Percentiles rank a stretch among this genome's conserved stretches.
These are phyloP conservation scores for Clivina fossor DNA, from an alignment of 2,888 invertebrate species.

Conservation along the genomic window DNA sequence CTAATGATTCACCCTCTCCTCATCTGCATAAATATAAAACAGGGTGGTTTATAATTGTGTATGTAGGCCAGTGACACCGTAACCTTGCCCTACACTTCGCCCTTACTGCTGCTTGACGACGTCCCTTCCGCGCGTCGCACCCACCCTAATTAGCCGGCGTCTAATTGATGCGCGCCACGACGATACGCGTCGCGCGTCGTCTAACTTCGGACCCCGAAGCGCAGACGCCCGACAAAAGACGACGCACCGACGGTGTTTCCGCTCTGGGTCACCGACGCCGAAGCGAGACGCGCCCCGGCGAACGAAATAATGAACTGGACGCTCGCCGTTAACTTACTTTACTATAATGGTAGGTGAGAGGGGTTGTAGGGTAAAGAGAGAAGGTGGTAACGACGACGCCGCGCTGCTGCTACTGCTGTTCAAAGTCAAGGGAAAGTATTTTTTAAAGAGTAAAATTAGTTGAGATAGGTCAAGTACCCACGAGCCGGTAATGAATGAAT, in stretches of 20 bases:
- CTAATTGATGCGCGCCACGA: neutral
- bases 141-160: too few relatives aligned
- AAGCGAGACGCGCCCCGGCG: too few relatives aligned
- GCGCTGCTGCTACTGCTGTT: slow-evolving; percentile 14
- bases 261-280: too few relatives aligned
- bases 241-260: too few relatives aligned
- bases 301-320: too few relatives aligned
- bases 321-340: slow-evolving; percentile 48
- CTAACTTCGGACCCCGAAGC: slow-evolving; percentile 53
- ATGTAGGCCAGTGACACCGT: neutral
- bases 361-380: slow-evolving; percentile 53
- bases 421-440: slow-evolving; percentile 53
- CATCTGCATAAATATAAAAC: too few relatives aligned
- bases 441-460: slow-evolving; percentile 54
- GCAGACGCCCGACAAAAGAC: slow-evolving; percentile 50
- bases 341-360: slow-evolving; percentile 50
- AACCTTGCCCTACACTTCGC: too few relatives aligned
- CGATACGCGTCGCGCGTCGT: neutral
- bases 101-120: too few relatives aligned
- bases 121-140: too few relatives aligned
- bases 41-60: too few relatives aligned
- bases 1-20: too few relatives aligned
- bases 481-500: too few relatives aligned
- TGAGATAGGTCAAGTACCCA: slow-evolving; percentile 50
- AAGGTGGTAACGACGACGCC: slow-evolving; percentile 49